Conservation (phyloP, 2,113 vertebrate genomes). For the Cynoglossus semilaevis region DNA sequence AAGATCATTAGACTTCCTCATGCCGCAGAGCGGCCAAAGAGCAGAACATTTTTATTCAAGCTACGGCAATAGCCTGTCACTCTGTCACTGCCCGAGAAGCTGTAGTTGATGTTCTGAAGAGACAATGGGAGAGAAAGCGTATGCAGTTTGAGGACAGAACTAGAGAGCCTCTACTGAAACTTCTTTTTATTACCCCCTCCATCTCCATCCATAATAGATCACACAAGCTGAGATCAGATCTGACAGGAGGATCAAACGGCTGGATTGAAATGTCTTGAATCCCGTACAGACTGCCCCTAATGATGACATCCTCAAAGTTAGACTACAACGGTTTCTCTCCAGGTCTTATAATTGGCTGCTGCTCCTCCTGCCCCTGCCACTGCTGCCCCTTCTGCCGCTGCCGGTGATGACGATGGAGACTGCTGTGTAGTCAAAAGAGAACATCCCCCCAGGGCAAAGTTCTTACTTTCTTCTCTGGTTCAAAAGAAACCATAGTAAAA, state of each 20-base stretch:
- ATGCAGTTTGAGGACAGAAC: not conserved
- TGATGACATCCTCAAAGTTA: slow-evolving; percentile 64
- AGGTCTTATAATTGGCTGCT: slow-evolving; percentile 31
- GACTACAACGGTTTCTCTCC: slow-evolving; percentile 35
- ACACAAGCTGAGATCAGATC: slow-evolving; percentile 62
- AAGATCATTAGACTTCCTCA: slow-evolving; percentile 11
- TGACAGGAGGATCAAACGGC: slow-evolving; percentile 61
- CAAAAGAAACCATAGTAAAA: slow-evolving; percentile 55
- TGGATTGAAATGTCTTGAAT: slow-evolving; percentile 45
- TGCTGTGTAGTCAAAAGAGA: slow-evolving; percentile 32
- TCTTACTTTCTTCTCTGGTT: slow-evolving; percentile 43
- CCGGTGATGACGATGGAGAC: slow-evolving; percentile 20
- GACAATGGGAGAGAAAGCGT: not conserved
- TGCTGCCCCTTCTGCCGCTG: slow-evolving; percentile 24
- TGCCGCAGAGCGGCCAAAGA: not conserved
- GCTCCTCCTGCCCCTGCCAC: slow-evolving; percentile 18
- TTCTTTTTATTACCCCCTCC: slow-evolving; percentile 12
- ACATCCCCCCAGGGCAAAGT: slow-evolving; percentile 52
- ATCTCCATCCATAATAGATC: slow-evolving; percentile 73
- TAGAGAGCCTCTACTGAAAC: slow-evolving; percentile 21
- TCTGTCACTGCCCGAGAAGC: not conserved
- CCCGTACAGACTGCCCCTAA: slow-evolving; percentile 54
- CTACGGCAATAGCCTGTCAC: not conserved
- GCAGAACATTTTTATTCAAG: too few species aligned
- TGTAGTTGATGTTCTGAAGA: not conserved